Conservation (phyloP, 2,797 vertebrate genomes). For the Alectoris magna region DNA sequence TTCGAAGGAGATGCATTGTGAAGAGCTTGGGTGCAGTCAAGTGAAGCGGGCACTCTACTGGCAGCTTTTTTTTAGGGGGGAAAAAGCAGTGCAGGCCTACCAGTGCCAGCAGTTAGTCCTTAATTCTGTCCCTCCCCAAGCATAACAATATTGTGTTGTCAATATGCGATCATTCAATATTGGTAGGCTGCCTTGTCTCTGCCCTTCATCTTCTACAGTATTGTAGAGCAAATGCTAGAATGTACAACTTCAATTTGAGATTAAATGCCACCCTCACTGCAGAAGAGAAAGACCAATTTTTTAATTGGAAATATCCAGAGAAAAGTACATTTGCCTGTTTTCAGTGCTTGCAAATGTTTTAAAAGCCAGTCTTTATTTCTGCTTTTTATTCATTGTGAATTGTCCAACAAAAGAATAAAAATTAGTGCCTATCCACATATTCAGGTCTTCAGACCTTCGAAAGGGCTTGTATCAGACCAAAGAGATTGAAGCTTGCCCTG, state of each 20-base stretch:
- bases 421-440: neutral
- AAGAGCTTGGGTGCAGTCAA: neutral
- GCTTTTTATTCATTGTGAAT: neutral
- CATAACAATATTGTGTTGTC: constrained; percentile 46
- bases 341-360: neutral
- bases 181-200: neutral
- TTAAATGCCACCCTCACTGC: constrained; percentile 53
- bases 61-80: neutral
- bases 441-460: neutral
- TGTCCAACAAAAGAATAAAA: constrained; percentile 3
- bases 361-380: neutral
- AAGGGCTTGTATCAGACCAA: neutral
- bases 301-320: neutral
- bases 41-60: neutral
- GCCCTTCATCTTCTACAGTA: constrained; percentile 19
- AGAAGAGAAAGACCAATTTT: constrained; percentile 1
- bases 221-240: constrained; percentile 28
- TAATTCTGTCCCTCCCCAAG: constrained; percentile 26
- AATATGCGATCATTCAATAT: constrained; percentile 62
- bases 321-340: neutral
- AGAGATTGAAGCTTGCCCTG: neutral
- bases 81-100: neutral
- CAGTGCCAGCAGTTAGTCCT: neutral
- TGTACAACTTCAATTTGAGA: constrained; percentile 13
- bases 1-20: neutral